These are phyloP conservation scores for Barnardius zonarius DNA, from an alignment of 2,113 vertebrate genomes.

Conservation along the genomic window DNA sequence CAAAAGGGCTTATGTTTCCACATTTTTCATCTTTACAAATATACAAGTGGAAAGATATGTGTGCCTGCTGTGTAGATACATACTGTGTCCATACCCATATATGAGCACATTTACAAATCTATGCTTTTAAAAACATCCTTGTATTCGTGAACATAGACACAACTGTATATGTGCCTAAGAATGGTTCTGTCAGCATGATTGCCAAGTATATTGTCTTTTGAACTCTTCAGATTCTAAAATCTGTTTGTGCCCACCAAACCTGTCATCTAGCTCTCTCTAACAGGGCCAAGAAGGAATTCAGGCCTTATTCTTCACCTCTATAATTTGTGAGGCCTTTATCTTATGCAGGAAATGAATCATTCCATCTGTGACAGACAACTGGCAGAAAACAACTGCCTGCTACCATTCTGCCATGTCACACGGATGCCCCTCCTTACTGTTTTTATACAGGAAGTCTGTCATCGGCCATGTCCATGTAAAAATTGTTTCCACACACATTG, in stretches of 20 bases:
- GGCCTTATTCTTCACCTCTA: not conserved
- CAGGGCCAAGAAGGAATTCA: not conserved
- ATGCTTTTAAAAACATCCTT: not conserved
- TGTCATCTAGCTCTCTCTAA: not conserved
- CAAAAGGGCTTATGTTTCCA: not conserved
- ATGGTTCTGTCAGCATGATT: not conserved
- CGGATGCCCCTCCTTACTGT: not conserved
- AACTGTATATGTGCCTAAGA: not conserved
- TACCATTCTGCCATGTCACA: not conserved
- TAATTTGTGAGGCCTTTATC: not conserved
- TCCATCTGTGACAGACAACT: not conserved
- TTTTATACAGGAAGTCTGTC: not conserved
- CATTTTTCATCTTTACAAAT: not conserved
- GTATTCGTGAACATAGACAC: not conserved
- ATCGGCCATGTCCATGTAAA: not conserved
- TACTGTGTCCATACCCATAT: not conserved
- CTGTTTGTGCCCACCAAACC: not conserved
- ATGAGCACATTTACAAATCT: not conserved
- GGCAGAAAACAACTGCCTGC: not conserved
- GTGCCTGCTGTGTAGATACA: not conserved
- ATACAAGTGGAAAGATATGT: not conserved
- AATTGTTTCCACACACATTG: not conserved
- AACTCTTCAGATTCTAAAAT: not conserved
- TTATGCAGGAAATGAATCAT: not conserved
- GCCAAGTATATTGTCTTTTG: not conserved